Percentiles rank a stretch among this genome's conserved stretches.
Conservation (phyloP, 2,888 invertebrate species). For the Erebia aethiops region DNA sequence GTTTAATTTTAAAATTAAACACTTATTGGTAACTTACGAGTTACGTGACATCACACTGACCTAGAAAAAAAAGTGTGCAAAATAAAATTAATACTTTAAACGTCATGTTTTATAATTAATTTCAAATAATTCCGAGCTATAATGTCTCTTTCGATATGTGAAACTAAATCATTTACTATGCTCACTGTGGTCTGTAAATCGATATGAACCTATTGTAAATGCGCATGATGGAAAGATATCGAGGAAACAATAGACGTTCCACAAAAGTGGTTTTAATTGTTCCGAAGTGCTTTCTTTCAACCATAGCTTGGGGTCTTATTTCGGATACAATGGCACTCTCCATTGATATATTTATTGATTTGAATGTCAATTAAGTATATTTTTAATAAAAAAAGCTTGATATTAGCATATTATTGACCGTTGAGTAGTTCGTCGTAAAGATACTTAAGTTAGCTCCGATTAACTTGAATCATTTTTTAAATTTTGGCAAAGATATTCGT, state of each 20-base stretch:
- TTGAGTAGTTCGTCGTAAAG: neutral
- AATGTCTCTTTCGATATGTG: conserved; percentile 30
- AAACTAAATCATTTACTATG: conserved; percentile 53
- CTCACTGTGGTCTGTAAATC: conserved; percentile 55
- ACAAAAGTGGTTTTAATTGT: conserved; percentile 65
- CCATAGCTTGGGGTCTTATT: conserved; percentile 26
- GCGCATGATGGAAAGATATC: conserved; percentile 66
- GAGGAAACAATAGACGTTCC: conserved; percentile 68
- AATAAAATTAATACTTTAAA: conserved; percentile 29
- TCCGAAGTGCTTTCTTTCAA: conserved; percentile 41
- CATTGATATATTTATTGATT: conserved; percentile 18
- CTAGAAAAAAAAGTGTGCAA: neutral
- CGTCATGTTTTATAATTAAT: conserved; percentile 33
- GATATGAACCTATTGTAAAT: conserved; percentile 67
- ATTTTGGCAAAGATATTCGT: conserved; percentile 28
- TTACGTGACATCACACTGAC: conserved; percentile 15
- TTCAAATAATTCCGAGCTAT: neutral
- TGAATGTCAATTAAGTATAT: neutral
- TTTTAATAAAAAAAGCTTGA: neutral
- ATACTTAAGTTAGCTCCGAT: conserved; percentile 24
- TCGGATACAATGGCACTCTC: conserved; percentile 14
- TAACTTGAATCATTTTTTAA: conserved; percentile 29
- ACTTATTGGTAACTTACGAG: neutral
- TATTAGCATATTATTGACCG: neutral
- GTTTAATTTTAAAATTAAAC: neutral